Evolutionary conservation across 2,797 vertebrate species (phyloP).

Genomic region (Erethizon dorsatum): DNA sequence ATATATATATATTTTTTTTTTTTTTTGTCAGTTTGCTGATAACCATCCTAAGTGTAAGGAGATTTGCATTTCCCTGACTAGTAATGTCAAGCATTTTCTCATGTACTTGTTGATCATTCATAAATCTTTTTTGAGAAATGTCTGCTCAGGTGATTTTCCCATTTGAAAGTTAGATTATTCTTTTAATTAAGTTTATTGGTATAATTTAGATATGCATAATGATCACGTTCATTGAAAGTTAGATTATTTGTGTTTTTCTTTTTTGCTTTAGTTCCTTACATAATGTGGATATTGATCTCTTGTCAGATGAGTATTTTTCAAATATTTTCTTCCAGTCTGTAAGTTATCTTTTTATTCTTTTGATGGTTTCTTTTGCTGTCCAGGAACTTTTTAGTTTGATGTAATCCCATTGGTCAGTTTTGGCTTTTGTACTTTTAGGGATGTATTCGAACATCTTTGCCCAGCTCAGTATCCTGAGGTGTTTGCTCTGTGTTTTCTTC

Average conservation of each 20-base stretch:
- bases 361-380: neutral
- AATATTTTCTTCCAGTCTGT: neutral
- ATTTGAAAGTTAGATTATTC: neutral
- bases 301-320: too few species aligned
- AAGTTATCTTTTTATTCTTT: neutral
- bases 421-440: neutral
- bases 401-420: neutral
- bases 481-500: neutral
- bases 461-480: neutral
- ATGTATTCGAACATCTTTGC: neutral
- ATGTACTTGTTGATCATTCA: neutral
- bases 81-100: neutral
- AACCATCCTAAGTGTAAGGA: neutral
- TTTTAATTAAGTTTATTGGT: neutral
- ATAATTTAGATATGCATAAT: too few species aligned
- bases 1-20: too few species aligned
- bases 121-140: neutral
- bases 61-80: neutral
- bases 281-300: neutral
- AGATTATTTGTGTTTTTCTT: neutral
- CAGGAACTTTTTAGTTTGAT: neutral
- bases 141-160: neutral
- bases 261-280: neutral
- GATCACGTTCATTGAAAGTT: too few species aligned
- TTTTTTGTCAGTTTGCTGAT: neutral